Evolutionary conservation across 2,797 vertebrate species (phyloP), one percentile per base, ranked within the genome.

Genomic region (Diplodus sargus): DNA sequence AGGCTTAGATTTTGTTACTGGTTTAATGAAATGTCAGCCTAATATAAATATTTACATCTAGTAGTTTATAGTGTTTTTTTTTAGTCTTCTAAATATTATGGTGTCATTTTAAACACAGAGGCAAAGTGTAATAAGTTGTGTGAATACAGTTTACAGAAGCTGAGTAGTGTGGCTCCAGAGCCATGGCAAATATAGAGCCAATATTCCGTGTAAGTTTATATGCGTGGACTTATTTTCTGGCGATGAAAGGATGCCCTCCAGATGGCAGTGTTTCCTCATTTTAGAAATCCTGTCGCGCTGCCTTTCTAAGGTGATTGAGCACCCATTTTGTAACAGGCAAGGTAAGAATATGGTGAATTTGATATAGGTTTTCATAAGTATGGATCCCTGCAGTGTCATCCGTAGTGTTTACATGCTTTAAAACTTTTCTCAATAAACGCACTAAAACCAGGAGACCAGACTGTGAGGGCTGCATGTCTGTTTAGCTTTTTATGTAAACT

Each of bases 181-280:
- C 63, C 45, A 72, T 45, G 15, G 20, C 14, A 63, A 15, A 71
- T 71, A 54, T 68, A 39, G 52, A 39, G 16, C 25, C 18, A 8
- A 17, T 42, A 15, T 65, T 76, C 56, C 12, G 8, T 56, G 4
- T 66, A 17, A 16, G 66, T 70, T 61, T 22, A 72, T 25, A 47
- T 18, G 6, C 25, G n/a, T 53, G 0, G 4, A 59, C 25, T 66
- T 4, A 20, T 54, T 78, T 72, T 52, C 23, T 39, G 12, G 7
- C 56, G 13, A 17, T 0, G 5, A 11, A 5, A 2, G 10, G 47
- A 57, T 15, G 5, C 9, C 90, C 94, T 85, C 82, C 73, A 95
- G 94, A 73, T 91, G 94, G 94, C 94, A 95, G 90, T 93, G 89
- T 92, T 91, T 85, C 79, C 79, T 86, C 76, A 93, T 79, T 87